Base-by-base conservation (phyloP, 2,797 vertebrate species). In the Mionectes olivaceus region DNA sequence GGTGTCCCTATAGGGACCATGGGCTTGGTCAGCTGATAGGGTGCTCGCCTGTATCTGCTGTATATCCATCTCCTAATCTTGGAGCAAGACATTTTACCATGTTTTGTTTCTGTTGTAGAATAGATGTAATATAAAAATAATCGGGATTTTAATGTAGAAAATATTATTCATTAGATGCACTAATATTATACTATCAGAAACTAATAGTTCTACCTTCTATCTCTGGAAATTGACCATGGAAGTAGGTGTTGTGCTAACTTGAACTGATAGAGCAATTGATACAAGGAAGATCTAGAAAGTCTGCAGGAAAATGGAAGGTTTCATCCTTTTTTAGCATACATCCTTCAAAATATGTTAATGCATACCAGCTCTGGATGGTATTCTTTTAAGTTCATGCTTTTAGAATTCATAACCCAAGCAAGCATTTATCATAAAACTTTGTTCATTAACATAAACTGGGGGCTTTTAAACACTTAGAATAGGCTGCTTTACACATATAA, bases 371-470 rank as follows among this genome's bases (percentile, higher is more conserved):
- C n/a, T 17, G 19, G 32, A 19, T 39, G 21, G 5, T 73, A 81
- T 73, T 35, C 35, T 19, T 78, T 73, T 73, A n/a, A 73, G 53
- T 55, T 71, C 46, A 24, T 52, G 7, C 73, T 83, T 85, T 93
- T 83, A 82, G 46, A 85, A 65, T 85, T 92, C 57, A 74, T 77
- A 87, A 85, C 16, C 28, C 43, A 69, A 47, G 13, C 5, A 78
- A 89, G 32, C 6, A 55, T 86, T 73, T 87, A 39, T 59, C 1
- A 2, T 67, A 68, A 93, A 89, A 75, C 39, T 83, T 60, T 23
- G 23, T 8, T 53, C 57, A 77, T 93, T 85, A 83, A 27, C 46
- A 37, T 80, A 85, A 55, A 59, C 17, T 35, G 11, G 27, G 8
- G 33, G 13, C 13, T 84, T 80, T 86, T 30, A 88, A 85, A 80